Evolutionary conservation across 1,140 invertebrate genomes (phyloP).

Genomic region (Ostrea edulis): DNA sequence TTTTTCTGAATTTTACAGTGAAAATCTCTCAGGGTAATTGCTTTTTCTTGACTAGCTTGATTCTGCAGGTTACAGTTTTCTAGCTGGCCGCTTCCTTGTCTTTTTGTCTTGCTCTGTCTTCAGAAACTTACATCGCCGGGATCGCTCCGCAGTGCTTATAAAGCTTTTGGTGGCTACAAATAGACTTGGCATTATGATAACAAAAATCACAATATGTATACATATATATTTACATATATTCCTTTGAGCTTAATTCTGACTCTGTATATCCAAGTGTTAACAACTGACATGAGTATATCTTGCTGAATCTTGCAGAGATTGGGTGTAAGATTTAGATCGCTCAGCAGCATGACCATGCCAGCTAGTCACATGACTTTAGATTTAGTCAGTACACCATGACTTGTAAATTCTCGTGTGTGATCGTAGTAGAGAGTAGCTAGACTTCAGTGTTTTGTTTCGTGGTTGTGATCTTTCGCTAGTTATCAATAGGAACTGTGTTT

Average conservation of each 20-base stretch:
- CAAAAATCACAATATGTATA: not conserved
- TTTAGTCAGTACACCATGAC: constrained; percentile 23
- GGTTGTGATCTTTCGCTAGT: constrained; percentile 2
- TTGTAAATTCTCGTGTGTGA: constrained; percentile 12
- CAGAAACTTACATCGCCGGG: constrained; percentile 19
- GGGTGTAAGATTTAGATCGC: not conserved
- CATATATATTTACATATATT: constrained; percentile 8
- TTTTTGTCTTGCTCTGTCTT: constrained; percentile 22
- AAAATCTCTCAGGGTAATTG: constrained; percentile 37
- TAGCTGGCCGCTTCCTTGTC: constrained; percentile 27
- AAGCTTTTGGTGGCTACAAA: constrained; percentile 27
- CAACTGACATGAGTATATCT: constrained; percentile 1
- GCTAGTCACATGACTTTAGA: constrained; percentile 15
- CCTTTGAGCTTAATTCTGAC: not conserved
- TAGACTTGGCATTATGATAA: constrained; percentile 19
- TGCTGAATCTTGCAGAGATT: not conserved
- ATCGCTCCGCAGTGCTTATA: constrained; percentile 16
- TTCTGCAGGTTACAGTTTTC: constrained; percentile 15
- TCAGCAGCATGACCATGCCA: constrained; percentile 9
- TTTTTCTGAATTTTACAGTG: constrained; percentile 39
- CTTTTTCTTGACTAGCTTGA: constrained; percentile 37
- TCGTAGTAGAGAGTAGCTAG: constrained; percentile 26
- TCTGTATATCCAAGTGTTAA: constrained; percentile 6
- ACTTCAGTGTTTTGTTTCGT: constrained; percentile 20
- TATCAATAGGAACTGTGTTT: not conserved